A percentile compares a stretch with the other conserved stretches of the same genome.
Evolutionary conservation across 2,113 vertebrate genomes (phyloP).

Genomic region (Pluvianellus socialis): DNA sequence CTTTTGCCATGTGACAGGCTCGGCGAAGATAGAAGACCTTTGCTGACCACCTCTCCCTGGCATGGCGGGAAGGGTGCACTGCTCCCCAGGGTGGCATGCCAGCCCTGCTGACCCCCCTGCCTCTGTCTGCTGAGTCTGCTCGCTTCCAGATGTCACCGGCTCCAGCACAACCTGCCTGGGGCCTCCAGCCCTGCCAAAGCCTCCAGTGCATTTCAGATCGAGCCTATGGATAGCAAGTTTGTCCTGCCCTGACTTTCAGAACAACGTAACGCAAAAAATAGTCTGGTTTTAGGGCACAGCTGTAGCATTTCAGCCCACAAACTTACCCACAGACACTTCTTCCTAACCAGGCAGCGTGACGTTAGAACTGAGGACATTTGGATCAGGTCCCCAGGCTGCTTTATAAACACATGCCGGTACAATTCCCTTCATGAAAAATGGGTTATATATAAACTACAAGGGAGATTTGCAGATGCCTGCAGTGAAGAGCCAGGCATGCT

Average conservation of each 20-base stretch:
- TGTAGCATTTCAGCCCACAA: neutral
- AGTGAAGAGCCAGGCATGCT: neutral
- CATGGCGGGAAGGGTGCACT: neutral
- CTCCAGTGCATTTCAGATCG: neutral
- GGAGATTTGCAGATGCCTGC: neutral
- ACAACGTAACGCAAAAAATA: neutral
- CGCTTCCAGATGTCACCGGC: neutral
- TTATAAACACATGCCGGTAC: neutral
- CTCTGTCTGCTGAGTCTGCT: accelerated
- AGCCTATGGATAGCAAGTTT: neutral
- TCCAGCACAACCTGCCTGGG: neutral
- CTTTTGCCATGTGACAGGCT: neutral
- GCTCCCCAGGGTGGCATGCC: neutral
- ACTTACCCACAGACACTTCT: neutral
- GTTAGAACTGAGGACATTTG: neutral
- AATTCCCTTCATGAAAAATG: neutral
- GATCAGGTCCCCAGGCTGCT: constrained; percentile 35
- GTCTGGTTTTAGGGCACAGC: neutral
- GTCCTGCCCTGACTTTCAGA: neutral
- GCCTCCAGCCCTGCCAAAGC: neutral
- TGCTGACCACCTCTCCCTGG: neutral
- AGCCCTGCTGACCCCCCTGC: accelerated
- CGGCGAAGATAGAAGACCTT: neutral
- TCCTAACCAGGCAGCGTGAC: neutral
- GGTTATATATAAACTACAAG: neutral